phyloP scores from a whole-genome alignment of 92 coral and sea anemone species.

The Diadumene lineata region DNA sequence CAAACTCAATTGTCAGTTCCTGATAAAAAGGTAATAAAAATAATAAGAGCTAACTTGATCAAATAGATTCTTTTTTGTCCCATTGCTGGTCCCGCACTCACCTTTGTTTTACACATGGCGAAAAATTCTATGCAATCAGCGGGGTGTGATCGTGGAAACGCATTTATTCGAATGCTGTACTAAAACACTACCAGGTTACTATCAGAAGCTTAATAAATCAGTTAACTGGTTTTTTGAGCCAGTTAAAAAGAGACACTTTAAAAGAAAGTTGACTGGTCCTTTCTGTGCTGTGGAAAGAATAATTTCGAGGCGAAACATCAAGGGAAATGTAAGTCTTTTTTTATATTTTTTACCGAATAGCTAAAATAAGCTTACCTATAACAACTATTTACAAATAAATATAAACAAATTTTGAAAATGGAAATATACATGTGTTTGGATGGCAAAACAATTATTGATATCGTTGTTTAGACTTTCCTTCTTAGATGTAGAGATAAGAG shows the following conservation, averaged over 20 bases:
- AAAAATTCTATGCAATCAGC: no score
- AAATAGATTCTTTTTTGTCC: no score
- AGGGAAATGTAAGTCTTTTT: constrained; percentile 7
- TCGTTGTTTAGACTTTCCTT: no score
- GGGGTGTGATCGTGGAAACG: constrained; percentile 9
- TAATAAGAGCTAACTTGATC: no score
- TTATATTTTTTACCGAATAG: not conserved
- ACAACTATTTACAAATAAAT: no score
- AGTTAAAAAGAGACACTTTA: not conserved
- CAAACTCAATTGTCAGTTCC: no score
- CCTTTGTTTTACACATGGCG: no score
- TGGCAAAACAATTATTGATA: no score
- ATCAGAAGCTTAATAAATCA: not conserved
- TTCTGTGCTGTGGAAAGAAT: constrained; percentile 10
- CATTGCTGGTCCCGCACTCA: no score
- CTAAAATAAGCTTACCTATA: not conserved
- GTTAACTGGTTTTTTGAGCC: not conserved
- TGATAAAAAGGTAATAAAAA: no score
- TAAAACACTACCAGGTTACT: not conserved
- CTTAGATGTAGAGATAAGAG: not conserved
- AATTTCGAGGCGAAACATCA: constrained; percentile 1
- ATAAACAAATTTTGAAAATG: no score
- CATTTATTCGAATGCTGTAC: not conserved
- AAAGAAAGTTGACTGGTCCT: not conserved
- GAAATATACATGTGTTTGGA: no score